These are phyloP conservation scores for Pristiophorus japonicus DNA, from an alignment of 2,113 vertebrate genomes.

Conservation along the genomic window DNA sequence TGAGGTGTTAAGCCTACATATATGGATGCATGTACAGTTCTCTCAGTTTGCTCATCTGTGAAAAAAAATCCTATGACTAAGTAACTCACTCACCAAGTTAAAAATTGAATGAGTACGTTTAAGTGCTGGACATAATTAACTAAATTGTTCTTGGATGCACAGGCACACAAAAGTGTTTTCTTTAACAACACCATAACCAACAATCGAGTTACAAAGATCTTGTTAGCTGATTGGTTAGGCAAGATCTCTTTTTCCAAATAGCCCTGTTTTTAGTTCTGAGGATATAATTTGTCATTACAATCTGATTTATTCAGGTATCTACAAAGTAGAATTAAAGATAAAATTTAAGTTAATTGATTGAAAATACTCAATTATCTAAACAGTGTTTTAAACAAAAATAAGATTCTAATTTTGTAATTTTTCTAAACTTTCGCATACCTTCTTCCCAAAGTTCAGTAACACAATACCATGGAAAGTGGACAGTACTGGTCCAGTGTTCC, in stretches of 20 bases:
- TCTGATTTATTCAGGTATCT: not conserved
- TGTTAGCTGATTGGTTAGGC: not conserved
- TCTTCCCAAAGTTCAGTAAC: not conserved
- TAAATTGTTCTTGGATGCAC: slow-evolving; percentile 7
- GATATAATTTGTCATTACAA: not conserved
- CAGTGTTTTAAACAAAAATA: not conserved
- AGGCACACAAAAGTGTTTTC: too few species aligned
- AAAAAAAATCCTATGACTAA: not conserved
- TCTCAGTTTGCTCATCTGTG: slow-evolving; percentile 9
- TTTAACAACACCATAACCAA: slow-evolving; percentile 1
- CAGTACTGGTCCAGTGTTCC: not conserved
- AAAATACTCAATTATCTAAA: not conserved
- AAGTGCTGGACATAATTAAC: not conserved
- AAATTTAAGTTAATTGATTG: not conserved
- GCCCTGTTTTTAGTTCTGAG: not conserved
- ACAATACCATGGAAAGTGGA: slow-evolving; percentile 6
- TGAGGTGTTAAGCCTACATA: not conserved
- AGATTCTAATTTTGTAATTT: not conserved
- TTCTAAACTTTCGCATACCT: not conserved
- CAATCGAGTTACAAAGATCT: not conserved
- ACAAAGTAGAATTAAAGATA: slow-evolving; percentile 6
- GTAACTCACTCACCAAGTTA: not conserved
- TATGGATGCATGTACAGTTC: not conserved
- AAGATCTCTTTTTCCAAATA: not conserved
- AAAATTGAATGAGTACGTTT: not conserved